phyloP scores from a whole-genome alignment of 2,888 invertebrate species.

The Mythimna albipuncta region DNA sequence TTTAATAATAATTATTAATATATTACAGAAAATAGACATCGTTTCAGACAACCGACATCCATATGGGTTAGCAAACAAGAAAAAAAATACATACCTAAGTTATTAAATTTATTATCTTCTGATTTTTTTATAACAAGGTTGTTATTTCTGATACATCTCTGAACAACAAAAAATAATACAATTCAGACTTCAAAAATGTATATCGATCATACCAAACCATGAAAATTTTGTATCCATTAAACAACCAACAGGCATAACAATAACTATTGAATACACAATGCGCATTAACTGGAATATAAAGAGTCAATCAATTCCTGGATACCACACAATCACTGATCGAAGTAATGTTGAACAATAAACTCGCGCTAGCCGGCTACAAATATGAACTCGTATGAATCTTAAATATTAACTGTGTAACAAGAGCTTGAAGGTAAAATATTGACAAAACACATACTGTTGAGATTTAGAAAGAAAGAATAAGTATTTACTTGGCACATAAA shows the following conservation, averaged over 20 bases:
- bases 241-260: slow-evolving; percentile 7
- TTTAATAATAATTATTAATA: no score
- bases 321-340: slow-evolving; percentile 40
- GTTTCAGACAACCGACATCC: no score
- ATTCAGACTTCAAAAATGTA: not conserved
- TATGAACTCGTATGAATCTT: not conserved
- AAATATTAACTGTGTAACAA: slow-evolving; percentile 5
- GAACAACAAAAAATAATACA: no score
- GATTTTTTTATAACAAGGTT: no score
- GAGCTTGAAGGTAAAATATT: not conserved
- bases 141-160: no score
- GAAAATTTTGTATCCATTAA: not conserved
- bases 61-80: no score
- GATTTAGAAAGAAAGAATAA: not conserved
- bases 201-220: not conserved
- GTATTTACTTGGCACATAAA: not conserved
- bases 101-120: no score
- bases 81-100: no score
- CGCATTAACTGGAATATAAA: slow-evolving; percentile 41
- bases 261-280: slow-evolving; percentile 20
- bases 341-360: slow-evolving; percentile 34
- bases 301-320: slow-evolving; percentile 37
- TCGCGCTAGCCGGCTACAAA: not conserved
- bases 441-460: not conserved
- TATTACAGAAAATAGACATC: no score